Conservation (phyloP, 1,140 invertebrate species). For the Hypsibius dujardini region DNA sequence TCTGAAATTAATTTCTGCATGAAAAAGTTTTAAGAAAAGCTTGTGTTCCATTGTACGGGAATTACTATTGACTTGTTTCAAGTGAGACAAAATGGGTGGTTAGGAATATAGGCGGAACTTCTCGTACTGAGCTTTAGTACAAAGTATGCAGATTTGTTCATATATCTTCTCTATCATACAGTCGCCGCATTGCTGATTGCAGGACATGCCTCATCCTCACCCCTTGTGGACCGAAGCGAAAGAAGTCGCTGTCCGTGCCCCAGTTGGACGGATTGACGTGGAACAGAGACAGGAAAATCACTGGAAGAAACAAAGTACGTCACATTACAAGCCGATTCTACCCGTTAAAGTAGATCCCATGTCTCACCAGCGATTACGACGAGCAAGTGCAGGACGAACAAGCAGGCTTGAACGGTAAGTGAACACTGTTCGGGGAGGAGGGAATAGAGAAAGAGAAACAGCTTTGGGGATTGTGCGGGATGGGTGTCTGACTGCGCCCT, state of each 20-base stretch:
- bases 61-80: too few species aligned
- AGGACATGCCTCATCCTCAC: neutral
- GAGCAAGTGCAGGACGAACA: constrained; percentile 10
- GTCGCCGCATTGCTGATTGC: too few species aligned
- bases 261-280: neutral
- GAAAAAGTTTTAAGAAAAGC: too few species aligned
- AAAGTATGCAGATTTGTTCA: too few species aligned
- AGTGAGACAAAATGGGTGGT: too few species aligned
- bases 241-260: neutral
- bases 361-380: neutral
- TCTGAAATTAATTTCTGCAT: too few species aligned
- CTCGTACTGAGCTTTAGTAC: too few species aligned
- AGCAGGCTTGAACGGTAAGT: neutral
- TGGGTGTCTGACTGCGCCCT: too few species aligned
- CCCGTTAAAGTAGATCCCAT: neutral
- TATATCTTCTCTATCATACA: too few species aligned
- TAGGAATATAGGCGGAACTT: too few species aligned
- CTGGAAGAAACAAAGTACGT: neutral
- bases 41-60: too few species aligned
- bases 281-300: constrained; percentile 2
- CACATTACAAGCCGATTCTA: neutral
- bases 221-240: neutral
- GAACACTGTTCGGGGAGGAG: neutral
- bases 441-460: neutral
- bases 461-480: neutral